Base-by-base conservation (phyloP, 2,113 vertebrate species). In the Piaya cayana region DNA sequence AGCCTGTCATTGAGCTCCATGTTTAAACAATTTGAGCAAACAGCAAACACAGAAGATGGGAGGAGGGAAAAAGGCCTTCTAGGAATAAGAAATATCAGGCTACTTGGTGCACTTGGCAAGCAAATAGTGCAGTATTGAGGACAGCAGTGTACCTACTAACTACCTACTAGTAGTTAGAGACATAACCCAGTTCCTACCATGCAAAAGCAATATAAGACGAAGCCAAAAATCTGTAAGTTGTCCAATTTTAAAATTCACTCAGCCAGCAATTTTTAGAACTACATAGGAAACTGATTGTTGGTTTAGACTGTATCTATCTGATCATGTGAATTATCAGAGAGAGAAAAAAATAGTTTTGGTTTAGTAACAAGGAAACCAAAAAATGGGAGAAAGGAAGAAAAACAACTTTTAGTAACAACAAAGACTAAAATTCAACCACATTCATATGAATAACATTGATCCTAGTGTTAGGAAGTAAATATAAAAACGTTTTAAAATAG, bases 11-110 rank as follows among this genome's bases (percentile, higher is more conserved):
- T 88, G 94, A 96, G 86, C 87, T 90, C 82, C 90, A 96, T 91
- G 72, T 96, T 97, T 94, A 97, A 96, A 94, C 94, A 95, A 94
- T 97, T 93, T 97, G 93, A 97, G 90, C 90, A 95, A 96, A 96
- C 79, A 95, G 94, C 92, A 96, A 96, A 96, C 91, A 94, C 72
- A 94, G 95, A 90, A 89, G 82, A 95, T 96, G 76, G 95, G 94
- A 96, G 94, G 85, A 92, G 89, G 87, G 63, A 87, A 85, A n/a
- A 93, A 64, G 45, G 53, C 88, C 92, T 96, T 95, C 92, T 56
- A 96, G 92, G 92, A 96, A 94, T 53, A 63, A 77, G 90, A 91
- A 91, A 81, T 88, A 93, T 75, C 82, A 60, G 63, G 65, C 79
- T 71, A 70, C 68, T 94, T 52, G 64, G 71, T 70, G 36, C 30